These are phyloP conservation scores for Podarcis siculus DNA, from an alignment of 2,797 vertebrate species.

Conservation along the genomic window DNA sequence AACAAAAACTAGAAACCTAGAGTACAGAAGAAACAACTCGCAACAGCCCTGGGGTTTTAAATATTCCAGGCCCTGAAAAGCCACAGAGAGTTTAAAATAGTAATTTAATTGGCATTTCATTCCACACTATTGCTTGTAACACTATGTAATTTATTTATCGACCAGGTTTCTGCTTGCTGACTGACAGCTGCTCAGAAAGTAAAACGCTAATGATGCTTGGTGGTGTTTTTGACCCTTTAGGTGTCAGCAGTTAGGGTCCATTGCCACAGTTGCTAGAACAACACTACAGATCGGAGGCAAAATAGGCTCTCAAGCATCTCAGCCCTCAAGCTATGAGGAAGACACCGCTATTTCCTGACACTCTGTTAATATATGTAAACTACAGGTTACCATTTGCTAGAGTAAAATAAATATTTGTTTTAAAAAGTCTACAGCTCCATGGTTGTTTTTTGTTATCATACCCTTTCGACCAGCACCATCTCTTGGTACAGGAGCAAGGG, in stretches of 20 bases:
- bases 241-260: background rate
- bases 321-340: background rate
- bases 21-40: background rate
- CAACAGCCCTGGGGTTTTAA: background rate
- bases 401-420: background rate
- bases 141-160: background rate
- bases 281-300: background rate
- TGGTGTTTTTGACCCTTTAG: background rate
- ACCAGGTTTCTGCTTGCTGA: background rate
- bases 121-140: background rate
- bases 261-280: background rate
- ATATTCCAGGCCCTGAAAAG: constrained; percentile 1
- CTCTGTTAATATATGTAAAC: background rate
- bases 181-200: background rate
- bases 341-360: background rate
- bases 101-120: background rate
- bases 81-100: constrained; percentile 11
- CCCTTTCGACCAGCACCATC: background rate
- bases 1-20: background rate
- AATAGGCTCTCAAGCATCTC: background rate
- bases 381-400: background rate
- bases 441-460: background rate
- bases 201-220: background rate
- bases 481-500: background rate
- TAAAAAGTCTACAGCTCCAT: background rate